Evolutionary conservation across 2,888 invertebrate genomes (phyloP), one percentile per base, ranked within the genome.

Genomic region (Caenorhabditis sulstoni): DNA sequence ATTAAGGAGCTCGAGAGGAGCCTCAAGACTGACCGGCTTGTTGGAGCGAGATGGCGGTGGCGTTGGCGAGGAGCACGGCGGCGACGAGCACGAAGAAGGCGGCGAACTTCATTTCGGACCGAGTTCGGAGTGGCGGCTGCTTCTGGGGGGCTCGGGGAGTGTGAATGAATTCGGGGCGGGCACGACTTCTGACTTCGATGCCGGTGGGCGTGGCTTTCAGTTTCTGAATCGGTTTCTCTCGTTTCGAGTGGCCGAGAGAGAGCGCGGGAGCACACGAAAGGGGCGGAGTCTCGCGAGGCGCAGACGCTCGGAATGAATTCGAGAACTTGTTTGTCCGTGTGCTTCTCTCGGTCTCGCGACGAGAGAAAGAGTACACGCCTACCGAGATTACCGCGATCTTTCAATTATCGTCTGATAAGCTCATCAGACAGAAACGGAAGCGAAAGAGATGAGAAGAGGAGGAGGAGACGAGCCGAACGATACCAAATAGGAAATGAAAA

Each of bases 1-100:
- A 44, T 58, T 55, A 39, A 37, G 29, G 22, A 9, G 9, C 2
- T 3, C n/a, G 16, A n/a, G 23, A 1, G n/a, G n/a, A 9, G 39
- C 5, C 12, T 29, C 8, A 29, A n/a, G n/a, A 57, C 75, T 41
- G 2, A 75, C 75, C 75, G 44, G 75, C 75, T 45, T 75, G 75
- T 35, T 75, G 67, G 12, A 61, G 62, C 0, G 55, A 55, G 23
- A 75, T 75, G 11, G 75, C 66, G 11, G 67, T 45, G 0, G 61
- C 12, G 14, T 7, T 39, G 35, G 55, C 20, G 23, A 70, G 35
- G 12, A 70, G 12, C 7, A 55, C 18, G n/a, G 52, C n/a, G 3
- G 66, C 50, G 39, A 75, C 9, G n/a, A 75, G 16, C 20, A 55
- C 20, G 49, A 53, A 4, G 47, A 70, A 5, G 29, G 29, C 29